Evolutionary conservation across 1,140 invertebrate species (phyloP), one percentile per base, ranked within the genome.

Genomic region (Anastatus disparis): DNA sequence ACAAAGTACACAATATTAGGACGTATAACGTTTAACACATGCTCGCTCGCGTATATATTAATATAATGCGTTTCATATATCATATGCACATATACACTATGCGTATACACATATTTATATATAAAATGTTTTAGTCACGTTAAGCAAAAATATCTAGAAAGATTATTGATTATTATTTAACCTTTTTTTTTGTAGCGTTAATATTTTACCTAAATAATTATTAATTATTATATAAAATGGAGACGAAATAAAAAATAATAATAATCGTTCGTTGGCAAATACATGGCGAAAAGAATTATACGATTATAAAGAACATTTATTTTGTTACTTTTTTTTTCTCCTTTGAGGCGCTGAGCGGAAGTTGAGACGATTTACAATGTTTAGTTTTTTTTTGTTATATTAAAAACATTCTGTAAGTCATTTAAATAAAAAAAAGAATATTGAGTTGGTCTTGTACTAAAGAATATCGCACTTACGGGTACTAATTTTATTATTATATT

Each of bases 211-310:
- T 82, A 81, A 83, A 81, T 81, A 82, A 83, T 82, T 76, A 77
- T 78, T 77, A 79, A 81, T 82, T 78, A 81, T 81, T 75, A 80
- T 81, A 82, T 82, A 80, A 82, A 83, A 81, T 84, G 78, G 73
- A 80, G 77, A 82, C 72, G 80, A 81, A 80, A 78, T 76, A 76
- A 10, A 75, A 74, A 75, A 75, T 72, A 76, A 77, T 79, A 74
- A 78, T 80, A 73, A 80, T 82, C 79, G 74, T 85, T 84, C 81
- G 83, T 85, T 86, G 83, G 82, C 82, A 84, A 84, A 85, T 85
- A 84, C 81, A 85, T 84, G 84, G 84, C 83, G 81, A 81, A 84
- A 82, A 79, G 67, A 77, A 82, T 74, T 72, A 75, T 81, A 84
- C 74, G 79, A 82, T 82, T 84, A 84, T 75, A 79, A 55, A 44